These are phyloP conservation scores for Theristicus caerulescens DNA, from an alignment of 2,113 vertebrate species.

Conservation along the genomic window DNA sequence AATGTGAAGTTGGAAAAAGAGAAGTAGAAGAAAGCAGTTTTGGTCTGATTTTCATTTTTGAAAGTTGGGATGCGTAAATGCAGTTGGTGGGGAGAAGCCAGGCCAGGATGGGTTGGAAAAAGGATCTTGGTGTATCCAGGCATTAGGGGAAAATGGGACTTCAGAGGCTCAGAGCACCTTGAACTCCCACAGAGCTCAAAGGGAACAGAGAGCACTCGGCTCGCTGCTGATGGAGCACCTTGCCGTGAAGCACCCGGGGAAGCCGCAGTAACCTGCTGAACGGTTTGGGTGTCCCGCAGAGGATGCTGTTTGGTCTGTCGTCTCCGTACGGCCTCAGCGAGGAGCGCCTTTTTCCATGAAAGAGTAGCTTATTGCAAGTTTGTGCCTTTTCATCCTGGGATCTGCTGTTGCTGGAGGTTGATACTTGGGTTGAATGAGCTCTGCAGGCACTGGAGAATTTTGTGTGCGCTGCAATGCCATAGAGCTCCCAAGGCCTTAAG, in stretches of 20 bases:
- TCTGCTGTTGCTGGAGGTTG: background rate
- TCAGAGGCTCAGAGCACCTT: background rate
- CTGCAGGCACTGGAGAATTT: background rate
- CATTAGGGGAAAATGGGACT: background rate
- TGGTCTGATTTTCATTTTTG: background rate
- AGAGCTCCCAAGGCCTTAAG: background rate
- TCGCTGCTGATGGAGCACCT: background rate
- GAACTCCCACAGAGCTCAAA: background rate
- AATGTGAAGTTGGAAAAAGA: background rate
- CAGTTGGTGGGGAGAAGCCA: background rate
- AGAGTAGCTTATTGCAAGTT: background rate
- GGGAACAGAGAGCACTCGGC: background rate
- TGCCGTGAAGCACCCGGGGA: background rate
- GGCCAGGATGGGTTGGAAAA: background rate
- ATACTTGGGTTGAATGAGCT: background rate
- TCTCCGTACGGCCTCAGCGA: background rate
- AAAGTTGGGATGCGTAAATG: background rate
- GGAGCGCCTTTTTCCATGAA: background rate
- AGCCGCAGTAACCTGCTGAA: background rate
- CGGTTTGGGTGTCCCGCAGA: background rate
- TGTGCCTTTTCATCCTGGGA: background rate
- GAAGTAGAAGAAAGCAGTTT: background rate
- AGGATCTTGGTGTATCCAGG: background rate
- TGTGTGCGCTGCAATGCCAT: accelerated
- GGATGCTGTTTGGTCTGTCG: background rate